Evolutionary conservation across 2,888 invertebrate genomes (phyloP), one percentile per base, ranked within the genome.

Genomic region (Hartigia nigra): DNA sequence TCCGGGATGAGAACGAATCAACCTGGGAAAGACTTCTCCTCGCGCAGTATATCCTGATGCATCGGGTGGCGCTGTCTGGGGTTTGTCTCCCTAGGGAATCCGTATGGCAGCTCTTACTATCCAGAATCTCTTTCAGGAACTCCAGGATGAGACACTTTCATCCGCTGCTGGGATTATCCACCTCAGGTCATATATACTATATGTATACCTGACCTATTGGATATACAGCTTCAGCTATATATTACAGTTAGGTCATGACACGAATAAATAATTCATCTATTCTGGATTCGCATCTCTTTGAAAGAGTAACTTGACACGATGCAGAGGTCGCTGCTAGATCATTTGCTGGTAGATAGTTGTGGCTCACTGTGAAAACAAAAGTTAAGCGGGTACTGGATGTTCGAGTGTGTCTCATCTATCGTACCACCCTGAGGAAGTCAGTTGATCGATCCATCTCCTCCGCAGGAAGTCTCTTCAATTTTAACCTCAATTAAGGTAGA

Each of bases 21-120:
- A 34, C 75, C 72, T 74, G 74, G 69, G 32, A 70, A 78, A 81
- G 78, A 84, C 83, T 83, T 84, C 84, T 79, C 79, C 36, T 34
- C 34, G 34, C 70, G 70, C 80, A 74, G 81, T 74, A 78, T 74
- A 69, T 76, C 83, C 84, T 84, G 76, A 77, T 84, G 78, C 80
- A 32, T 78, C 76, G 78, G 81, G 81, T 75, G 78, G 80, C 75
- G 79, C 76, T 75, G 78, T 81, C 82, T 79, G 79, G 80, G 82
- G 77, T 79, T 80, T 80, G 78, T 76, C 77, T 74, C 82, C 78
- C 81, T 82, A 72, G 76, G 31, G 75, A 75, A 55, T 55, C 55
- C 55, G 55, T 9, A 23, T 55, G 23, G 23, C 55, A 55, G 23
- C 55, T 55, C 23, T 55, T 55, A 23, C 23, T 23, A 55, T 55